These are phyloP conservation scores for Listronotus oregonensis DNA, from an alignment of 1,140 invertebrate genomes.

Conservation along the genomic window DNA sequence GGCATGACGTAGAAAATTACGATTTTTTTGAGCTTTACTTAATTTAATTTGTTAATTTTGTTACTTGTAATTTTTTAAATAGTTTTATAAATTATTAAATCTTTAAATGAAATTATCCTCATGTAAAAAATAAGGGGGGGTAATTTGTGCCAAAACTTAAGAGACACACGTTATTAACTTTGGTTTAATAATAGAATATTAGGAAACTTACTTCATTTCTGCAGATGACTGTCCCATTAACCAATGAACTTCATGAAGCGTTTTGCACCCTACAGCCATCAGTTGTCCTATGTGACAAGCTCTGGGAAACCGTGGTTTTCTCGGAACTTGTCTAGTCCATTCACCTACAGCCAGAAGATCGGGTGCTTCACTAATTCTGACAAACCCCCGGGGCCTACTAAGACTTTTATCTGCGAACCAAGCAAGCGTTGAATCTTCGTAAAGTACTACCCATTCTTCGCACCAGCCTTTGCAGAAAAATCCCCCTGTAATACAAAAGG, in stretches of 20 bases:
- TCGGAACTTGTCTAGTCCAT: constrained; percentile 73
- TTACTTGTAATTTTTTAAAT: no score
- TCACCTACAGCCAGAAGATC: constrained; percentile 78
- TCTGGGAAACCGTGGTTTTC: constrained; percentile 68
- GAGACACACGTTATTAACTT: no score
- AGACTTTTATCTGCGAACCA: constrained; percentile 74
- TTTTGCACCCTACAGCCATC: constrained; percentile 71
- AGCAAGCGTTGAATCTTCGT: constrained; percentile 78
- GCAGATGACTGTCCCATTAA: constrained; percentile 51
- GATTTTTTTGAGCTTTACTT: no score
- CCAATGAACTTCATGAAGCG: constrained; percentile 51
- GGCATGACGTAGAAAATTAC: no score
- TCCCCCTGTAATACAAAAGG: constrained; percentile 62
- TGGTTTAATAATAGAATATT: no score
- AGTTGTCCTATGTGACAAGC: constrained; percentile 69
- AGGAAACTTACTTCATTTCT: constrained; percentile 52
- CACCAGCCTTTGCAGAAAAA: constrained; percentile 78
- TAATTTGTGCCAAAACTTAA: no score
- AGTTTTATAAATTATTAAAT: no score
- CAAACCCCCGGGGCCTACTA: constrained; percentile 57
- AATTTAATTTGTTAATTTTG: no score
- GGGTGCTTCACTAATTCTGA: constrained; percentile 73
- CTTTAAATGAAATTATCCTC: no score
- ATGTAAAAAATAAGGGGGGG: no score
- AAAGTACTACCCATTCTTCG: constrained; percentile 79